These are phyloP conservation scores for Drosophila sturtevanti DNA, from an alignment of 1,140 invertebrate species.

Conservation along the genomic window DNA sequence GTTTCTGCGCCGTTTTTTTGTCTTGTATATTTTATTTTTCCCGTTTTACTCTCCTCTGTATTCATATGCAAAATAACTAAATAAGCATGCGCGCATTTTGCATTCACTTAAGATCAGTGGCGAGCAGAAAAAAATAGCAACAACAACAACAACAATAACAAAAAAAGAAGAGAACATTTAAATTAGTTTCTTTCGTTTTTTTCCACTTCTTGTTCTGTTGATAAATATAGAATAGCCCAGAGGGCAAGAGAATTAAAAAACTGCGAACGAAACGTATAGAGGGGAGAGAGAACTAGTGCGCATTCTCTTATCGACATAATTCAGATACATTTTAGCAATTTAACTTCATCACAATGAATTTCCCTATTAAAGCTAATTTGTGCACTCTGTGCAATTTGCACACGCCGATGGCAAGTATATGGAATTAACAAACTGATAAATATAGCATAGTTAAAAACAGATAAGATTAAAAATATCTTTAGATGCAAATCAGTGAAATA, in stretches of 20 bases:
- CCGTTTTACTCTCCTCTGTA: background rate
- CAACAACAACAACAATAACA: too few relatives aligned
- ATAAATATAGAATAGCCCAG: background rate
- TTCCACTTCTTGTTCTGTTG: background rate
- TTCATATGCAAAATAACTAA: constrained; percentile 4
- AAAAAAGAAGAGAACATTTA: background rate
- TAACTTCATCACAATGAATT: constrained; percentile 8
- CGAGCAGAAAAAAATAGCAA: background rate
- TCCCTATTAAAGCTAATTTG: constrained; percentile 6
- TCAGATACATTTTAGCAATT: constrained; percentile 5
- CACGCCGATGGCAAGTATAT: background rate
- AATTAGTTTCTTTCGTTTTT: constrained; percentile 1
- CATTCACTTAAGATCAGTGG: background rate
- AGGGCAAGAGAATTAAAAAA: background rate
- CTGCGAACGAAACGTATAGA: background rate
- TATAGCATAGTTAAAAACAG: background rate
- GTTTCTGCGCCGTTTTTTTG: background rate
- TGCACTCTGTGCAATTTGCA: background rate
- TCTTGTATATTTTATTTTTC: background rate
- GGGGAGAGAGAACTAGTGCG: background rate
- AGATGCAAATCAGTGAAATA: too few relatives aligned
- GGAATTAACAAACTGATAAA: background rate
- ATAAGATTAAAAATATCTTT: too few relatives aligned
- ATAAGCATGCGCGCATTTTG: constrained; percentile 7
- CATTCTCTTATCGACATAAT: constrained; percentile 5